Base-by-base conservation (phyloP, 2,113 vertebrate species). In the Proterorhinus semilunaris region DNA sequence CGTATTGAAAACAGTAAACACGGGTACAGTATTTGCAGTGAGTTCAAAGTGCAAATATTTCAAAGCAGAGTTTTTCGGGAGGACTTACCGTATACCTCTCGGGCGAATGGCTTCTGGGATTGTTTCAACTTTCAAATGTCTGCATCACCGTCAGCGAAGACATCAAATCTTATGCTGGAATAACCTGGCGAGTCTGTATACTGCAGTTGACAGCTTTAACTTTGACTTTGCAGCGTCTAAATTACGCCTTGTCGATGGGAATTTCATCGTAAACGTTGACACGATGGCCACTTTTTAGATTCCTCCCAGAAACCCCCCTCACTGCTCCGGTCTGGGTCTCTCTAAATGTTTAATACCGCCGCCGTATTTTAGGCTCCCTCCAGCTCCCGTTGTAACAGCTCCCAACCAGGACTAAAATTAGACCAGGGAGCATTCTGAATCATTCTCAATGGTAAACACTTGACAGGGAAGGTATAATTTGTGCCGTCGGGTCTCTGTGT, bases 301-400 rank as follows among this genome's bases (percentile, higher is more conserved):
- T 27, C 54, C 17, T 57, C n/a, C 58, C 44, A n/a, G n/a, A n/a
- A n/a, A n/a, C n/a, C n/a, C 58, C 36, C 58, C 44, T n/a, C 3
- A n/a, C 58, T 9, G 58, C 58, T 45, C 13, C 8, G 16, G 13
- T 44, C 42, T 45, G 58, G 58, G 58, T 61, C 42, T 10, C 1
- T 9, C 42, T 61, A 61, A 61, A 61, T 61, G 4, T 61, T 61
- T 61, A 61, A 61, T 61, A 42, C 42, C 11, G 8, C 42, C 11
- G 8, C 36, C 13, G 8, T 45, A 45, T 61, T 61, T 61, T n/a
- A 15, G 42, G 42, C 42, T 42, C 42, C 58, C 45, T 44, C 11
- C 58, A 44, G 58, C 58, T 42, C 58, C 42, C 7, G 57, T 43
- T 9, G 13, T 44, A 44, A 61, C 42, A 45, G 43, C 58, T 61